Percentiles rank a stretch among this genome's conserved stretches.
Evolutionary conservation across 2,113 vertebrate genomes (phyloP).

Genomic region (Otocyon megalotis): DNA sequence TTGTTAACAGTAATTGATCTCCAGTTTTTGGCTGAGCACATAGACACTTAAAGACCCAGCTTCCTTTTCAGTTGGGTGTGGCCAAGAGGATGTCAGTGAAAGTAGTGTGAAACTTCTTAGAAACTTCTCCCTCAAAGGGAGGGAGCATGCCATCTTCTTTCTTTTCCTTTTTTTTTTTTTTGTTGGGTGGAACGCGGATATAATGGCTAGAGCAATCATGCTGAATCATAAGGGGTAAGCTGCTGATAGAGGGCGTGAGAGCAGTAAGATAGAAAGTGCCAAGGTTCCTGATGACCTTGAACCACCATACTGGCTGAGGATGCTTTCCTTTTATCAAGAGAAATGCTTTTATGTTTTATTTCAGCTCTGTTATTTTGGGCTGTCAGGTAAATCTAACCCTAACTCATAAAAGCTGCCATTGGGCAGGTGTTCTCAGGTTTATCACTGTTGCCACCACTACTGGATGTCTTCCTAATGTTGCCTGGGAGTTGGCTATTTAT

Average conservation of each 20-base stretch:
- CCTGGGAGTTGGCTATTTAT: neutral
- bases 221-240: neutral
- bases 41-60: neutral
- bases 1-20: neutral
- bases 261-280: neutral
- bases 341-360: slow-evolving; percentile 34
- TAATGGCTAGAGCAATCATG: neutral
- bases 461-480: neutral
- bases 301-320: neutral
- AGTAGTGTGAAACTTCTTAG: neutral
- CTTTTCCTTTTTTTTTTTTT: neutral
- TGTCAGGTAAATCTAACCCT: slow-evolving; percentile 39
- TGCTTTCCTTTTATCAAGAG: neutral
- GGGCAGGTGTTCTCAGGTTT: neutral
- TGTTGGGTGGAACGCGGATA: neutral
- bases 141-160: neutral
- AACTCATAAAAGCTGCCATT: neutral
- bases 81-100: neutral
- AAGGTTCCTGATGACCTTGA: neutral
- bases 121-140: neutral
- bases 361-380: neutral
- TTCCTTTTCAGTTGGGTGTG: neutral
- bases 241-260: neutral
- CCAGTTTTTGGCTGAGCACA: neutral
- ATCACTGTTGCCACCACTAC: neutral